Evolutionary conservation across 2,888 invertebrate species (phyloP).

Genomic region (Lydus trimaculatus): DNA sequence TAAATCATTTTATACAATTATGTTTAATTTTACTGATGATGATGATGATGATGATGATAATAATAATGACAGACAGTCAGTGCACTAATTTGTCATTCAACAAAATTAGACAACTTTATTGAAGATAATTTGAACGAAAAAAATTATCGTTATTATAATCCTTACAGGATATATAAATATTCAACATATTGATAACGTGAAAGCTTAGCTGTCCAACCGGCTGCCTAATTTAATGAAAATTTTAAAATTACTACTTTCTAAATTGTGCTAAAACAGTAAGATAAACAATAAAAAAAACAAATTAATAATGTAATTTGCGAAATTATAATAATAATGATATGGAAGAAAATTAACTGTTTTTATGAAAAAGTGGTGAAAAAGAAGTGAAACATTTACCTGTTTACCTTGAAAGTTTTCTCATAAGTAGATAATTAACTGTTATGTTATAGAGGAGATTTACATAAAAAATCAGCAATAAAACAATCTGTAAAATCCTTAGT

Average conservation of each 20-base stretch:
- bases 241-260: conserved; percentile 19
- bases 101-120: conserved; percentile 20
- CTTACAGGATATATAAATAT: neutral
- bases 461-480: conserved; percentile 36
- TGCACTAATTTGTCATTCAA: conserved; percentile 1
- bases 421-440: neutral
- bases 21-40: neutral
- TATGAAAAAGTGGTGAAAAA: neutral
- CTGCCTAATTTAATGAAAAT: conserved; percentile 18
- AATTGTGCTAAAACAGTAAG: conserved; percentile 18
- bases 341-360: neutral
- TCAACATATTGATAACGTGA: conserved; percentile 24
- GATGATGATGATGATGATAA: neutral
- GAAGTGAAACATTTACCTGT: conserved; percentile 19
- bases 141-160: conserved; percentile 16
- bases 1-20: conserved; percentile 16
- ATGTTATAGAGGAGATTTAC: conserved; percentile 12
- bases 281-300: neutral
- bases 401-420: conserved; percentile 44
- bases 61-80: neutral
- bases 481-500: conserved; percentile 14
- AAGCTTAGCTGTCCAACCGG: conserved; percentile 26
- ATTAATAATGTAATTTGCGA: neutral
- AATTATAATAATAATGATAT: neutral
- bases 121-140: conserved; percentile 11